Conservation (phyloP, 2,113 vertebrate species). For the cattle (Bos taurus) region ARS-UCD2.0 NC_037336.1:88566001-88566500, state of each 20-base stretch:
- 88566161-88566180: neutral
- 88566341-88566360: neutral
- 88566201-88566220: neutral
- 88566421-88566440: neutral
- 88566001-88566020: neutral
- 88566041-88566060: neutral
- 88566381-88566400: neutral
- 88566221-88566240: neutral
- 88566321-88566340: no score
- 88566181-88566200: neutral
- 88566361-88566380: neutral
- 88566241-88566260: neutral
- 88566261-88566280: neutral
- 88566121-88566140: neutral
- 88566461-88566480: neutral
- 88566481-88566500: neutral
- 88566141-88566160: neutral
- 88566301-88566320: neutral
- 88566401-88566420: neutral
- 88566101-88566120: neutral
- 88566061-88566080: neutral
- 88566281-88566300: neutral
- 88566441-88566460: neutral
- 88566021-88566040: neutral
- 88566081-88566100: neutral